Percentiles rank a stretch among this genome's conserved stretches.
These are phyloP conservation scores for Opisthocomus hoazin DNA, from an alignment of 2,113 vertebrate species.

Conservation along the genomic window DNA sequence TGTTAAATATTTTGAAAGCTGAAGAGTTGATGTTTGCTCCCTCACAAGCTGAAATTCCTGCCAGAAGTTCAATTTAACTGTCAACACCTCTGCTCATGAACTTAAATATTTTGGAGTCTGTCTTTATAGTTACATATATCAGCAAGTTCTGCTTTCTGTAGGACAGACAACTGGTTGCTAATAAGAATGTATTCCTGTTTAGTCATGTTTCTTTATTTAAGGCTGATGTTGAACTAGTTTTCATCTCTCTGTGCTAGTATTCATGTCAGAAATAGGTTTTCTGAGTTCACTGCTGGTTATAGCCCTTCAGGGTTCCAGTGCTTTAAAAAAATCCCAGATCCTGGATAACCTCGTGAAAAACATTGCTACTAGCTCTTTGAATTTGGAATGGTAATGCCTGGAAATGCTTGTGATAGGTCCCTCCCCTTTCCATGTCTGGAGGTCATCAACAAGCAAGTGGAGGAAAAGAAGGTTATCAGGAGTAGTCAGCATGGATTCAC, in stretches of 20 bases:
- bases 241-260: not conserved
- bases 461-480: too few species aligned
- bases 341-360: not conserved
- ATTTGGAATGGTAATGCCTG: not conserved
- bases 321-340: not conserved
- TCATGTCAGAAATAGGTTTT: slow-evolving; percentile 3
- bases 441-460: too few species aligned
- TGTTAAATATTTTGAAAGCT: slow-evolving; percentile 65
- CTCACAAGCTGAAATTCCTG: slow-evolving; percentile 39
- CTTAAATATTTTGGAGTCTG: slow-evolving; percentile 61
- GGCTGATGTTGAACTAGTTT: not conserved
- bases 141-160: slow-evolving; percentile 56
- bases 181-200: slow-evolving; percentile 56
- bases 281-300: not conserved
- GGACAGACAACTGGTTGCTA: slow-evolving; percentile 49
- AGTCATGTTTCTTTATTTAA: slow-evolving; percentile 56
- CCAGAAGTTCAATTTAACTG: slow-evolving; percentile 73
- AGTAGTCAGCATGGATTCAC: too few species aligned
- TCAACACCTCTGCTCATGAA: slow-evolving; percentile 62
- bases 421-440: not conserved
- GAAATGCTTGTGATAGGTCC: not conserved
- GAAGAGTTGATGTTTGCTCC: slow-evolving; percentile 53
- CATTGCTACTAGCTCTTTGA: not conserved
- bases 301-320: not conserved
- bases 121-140: slow-evolving; percentile 53